Evolutionary conservation across 30 jellyfish, hydroid and myxozoan species (phyloP).

Genomic region (Phacellophora camtschatica): DNA sequence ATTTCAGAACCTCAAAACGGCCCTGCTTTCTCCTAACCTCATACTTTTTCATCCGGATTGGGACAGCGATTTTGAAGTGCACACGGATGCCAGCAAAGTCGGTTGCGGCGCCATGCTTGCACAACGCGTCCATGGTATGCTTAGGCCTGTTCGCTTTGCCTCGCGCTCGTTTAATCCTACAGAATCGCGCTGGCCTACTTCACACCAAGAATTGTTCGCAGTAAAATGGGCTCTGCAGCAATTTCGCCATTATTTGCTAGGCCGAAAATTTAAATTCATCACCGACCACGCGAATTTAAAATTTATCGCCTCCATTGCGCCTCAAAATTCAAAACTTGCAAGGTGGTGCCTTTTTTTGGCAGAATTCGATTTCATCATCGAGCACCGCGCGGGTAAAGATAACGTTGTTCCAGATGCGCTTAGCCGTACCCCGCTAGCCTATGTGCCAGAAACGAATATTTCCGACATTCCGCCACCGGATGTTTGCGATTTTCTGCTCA

Average conservation of each 20-base stretch:
- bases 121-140: background rate
- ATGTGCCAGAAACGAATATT: background rate
- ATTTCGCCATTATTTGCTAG: slow-evolving; percentile 7
- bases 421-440: slow-evolving; percentile 34
- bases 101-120: slow-evolving; percentile 45
- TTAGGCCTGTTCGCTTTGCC: slow-evolving; percentile 32
- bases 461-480: background rate
- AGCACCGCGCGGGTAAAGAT: slow-evolving; percentile 51
- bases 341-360: slow-evolving; percentile 29
- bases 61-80: background rate
- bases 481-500: background rate
- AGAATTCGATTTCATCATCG: slow-evolving; percentile 34
- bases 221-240: slow-evolving; percentile 36
- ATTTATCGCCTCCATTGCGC: slow-evolving; percentile 19
- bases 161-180: slow-evolving; percentile 25
- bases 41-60: slow-evolving; percentile 13
- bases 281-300: slow-evolving; percentile 37
- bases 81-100: slow-evolving; percentile 17
- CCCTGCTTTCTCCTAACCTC: slow-evolving; percentile 4
- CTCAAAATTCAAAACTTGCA: slow-evolving; percentile 26
- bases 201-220: slow-evolving; percentile 43
- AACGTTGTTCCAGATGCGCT: slow-evolving; percentile 34
- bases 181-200: slow-evolving; percentile 45
- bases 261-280: slow-evolving; percentile 11
- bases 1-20: background rate